These are phyloP conservation scores for Eupithecia subumbrata DNA, from an alignment of 2,888 invertebrate genomes.

Conservation along the genomic window DNA sequence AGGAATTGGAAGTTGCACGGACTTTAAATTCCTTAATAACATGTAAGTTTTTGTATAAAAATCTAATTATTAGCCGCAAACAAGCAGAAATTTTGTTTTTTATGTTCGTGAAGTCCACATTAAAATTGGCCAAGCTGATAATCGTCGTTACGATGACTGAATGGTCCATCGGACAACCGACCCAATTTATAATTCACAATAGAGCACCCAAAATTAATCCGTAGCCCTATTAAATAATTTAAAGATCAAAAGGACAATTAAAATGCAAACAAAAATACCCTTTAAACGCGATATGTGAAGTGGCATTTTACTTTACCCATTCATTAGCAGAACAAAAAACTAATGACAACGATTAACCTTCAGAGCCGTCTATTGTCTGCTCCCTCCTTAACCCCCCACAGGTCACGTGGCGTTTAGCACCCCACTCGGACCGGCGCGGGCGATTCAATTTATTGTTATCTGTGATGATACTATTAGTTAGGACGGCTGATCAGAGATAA, in stretches of 20 bases:
- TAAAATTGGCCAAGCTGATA: not conserved
- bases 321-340: conserved; percentile 30
- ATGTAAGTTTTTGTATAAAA: too few relatives aligned
- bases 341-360: conserved; percentile 40
- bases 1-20: too few relatives aligned
- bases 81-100: too few relatives aligned
- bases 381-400: not conserved
- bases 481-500: not conserved
- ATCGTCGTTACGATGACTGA: not conserved
- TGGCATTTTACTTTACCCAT: conserved; percentile 17
- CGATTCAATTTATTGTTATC: conserved; percentile 9
- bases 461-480: conserved; percentile 2
- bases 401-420: conserved; percentile 4
- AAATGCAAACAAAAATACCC: not conserved
- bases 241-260: not conserved
- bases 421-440: not conserved
- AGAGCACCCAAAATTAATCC: not conserved
- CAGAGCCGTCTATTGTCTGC: conserved; percentile 21
- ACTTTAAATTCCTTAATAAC: too few relatives aligned
- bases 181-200: not conserved
- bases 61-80: too few relatives aligned
- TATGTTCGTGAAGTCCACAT: too few relatives aligned
- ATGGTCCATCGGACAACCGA: not conserved
- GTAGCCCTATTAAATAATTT: not conserved
- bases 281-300: not conserved